A percentile compares a stretch with the other conserved stretches of the same genome.
phyloP scores from a whole-genome alignment of 23 tunicate genomes.

The Oikopleura albicans region DNA sequence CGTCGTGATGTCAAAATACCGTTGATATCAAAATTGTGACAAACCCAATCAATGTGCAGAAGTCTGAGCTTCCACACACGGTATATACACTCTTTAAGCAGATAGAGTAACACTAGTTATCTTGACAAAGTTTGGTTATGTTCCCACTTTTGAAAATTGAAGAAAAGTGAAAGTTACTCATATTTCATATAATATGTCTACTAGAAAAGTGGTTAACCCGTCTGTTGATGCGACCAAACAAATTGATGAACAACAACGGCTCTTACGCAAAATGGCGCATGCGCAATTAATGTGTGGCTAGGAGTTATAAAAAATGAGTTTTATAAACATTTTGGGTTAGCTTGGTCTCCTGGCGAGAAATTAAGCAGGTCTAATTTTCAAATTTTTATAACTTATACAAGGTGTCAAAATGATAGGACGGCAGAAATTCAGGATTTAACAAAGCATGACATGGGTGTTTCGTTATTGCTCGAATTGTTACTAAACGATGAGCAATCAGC shows the following conservation, averaged over 20 bases:
- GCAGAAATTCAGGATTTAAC: background rate
- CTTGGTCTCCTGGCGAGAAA: background rate
- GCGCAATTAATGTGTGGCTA: background rate
- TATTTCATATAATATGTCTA: no score
- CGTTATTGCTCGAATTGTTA: background rate
- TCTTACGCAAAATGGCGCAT: background rate
- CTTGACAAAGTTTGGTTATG: no score
- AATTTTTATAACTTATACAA: background rate
- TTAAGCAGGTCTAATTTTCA: background rate
- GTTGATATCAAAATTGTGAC: no score
- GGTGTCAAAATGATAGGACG: background rate
- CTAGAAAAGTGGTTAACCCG: no score
- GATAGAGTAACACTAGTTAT: no score
- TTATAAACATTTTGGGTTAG: background rate
- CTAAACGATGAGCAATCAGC: no score
- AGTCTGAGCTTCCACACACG: no score
- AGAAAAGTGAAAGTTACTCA: no score
- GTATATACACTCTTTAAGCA: no score
- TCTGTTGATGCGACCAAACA: background rate
- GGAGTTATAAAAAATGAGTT: background rate
- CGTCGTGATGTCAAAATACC: no score
- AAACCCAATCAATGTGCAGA: no score
- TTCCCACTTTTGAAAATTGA: no score
- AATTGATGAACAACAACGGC: background rate
- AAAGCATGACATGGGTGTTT: background rate